A percentile compares a stretch with the other conserved stretches of the same genome.
phyloP scores from a whole-genome alignment of 2,113 vertebrate genomes.

The Corapipo altera region DNA sequence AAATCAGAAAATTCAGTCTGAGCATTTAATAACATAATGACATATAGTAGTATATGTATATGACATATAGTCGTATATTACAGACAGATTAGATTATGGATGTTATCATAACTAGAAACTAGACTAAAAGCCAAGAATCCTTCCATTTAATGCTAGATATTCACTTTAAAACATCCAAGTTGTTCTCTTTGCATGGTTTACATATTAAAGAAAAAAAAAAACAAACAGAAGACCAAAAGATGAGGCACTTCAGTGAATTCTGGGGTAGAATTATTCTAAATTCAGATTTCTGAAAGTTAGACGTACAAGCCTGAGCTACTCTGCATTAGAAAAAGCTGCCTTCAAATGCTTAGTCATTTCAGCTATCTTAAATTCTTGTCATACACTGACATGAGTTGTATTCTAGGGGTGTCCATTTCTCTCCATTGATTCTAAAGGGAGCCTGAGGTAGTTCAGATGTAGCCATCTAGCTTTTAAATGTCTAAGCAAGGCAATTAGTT shows the following conservation, averaged over 20 bases:
- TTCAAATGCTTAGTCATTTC: slow-evolving; percentile 7
- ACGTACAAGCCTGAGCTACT: neutral
- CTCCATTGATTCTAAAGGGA: neutral
- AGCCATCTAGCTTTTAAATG: neutral
- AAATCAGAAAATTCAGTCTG: neutral
- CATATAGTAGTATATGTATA: too few relatives aligned
- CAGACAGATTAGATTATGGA: neutral
- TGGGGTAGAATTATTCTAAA: neutral
- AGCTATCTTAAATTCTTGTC: neutral
- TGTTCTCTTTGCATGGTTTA: neutral
- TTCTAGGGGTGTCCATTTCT: neutral
- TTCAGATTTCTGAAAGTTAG: neutral
- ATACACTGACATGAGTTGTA: neutral
- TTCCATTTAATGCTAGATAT: neutral
- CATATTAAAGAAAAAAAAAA: neutral
- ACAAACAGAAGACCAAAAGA: neutral
- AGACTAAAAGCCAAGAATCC: neutral
- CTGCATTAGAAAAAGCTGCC: neutral
- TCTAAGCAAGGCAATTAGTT: neutral
- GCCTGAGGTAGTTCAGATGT: neutral
- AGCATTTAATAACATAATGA: neutral
- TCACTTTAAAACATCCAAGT: neutral
- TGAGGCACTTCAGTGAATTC: neutral
- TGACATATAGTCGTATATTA: neutral
- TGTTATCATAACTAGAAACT: neutral